Conservation (phyloP, 2,888 invertebrate genomes). For the Oligia strigilis region DNA sequence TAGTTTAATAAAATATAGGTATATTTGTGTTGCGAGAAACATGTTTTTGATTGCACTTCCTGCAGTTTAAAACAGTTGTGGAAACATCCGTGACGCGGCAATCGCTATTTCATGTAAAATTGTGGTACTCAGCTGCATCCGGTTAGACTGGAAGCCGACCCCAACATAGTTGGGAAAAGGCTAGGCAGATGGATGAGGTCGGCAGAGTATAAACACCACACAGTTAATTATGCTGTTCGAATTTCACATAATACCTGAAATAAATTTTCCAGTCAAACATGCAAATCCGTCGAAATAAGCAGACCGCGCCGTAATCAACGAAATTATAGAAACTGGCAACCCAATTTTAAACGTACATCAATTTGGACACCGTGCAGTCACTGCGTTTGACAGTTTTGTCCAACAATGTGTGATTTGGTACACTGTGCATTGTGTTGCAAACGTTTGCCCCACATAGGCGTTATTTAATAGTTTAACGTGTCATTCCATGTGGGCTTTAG, state of each 20-base stretch:
- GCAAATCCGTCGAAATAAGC: constrained; percentile 19
- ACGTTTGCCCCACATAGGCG: neutral
- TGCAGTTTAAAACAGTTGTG: neutral
- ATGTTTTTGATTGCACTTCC: neutral
- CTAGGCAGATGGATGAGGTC: too few relatives aligned
- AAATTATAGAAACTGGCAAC: constrained; percentile 35
- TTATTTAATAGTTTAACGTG: constrained; percentile 32
- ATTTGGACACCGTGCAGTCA: constrained; percentile 20
- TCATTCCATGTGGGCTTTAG: constrained; percentile 13
- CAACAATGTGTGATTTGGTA: constrained; percentile 33
- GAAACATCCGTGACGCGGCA: neutral
- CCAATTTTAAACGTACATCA: constrained; percentile 35
- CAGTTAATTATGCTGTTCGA: neutral
- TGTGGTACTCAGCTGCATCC: too few relatives aligned
- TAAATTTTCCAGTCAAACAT: constrained; percentile 20
- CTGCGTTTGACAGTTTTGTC: constrained; percentile 48
- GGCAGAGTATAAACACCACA: too few relatives aligned
- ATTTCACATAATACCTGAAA: constrained; percentile 14
- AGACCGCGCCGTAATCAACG: constrained; percentile 17
- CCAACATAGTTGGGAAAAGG: too few relatives aligned
- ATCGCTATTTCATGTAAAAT: too few relatives aligned
- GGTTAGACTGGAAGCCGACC: too few relatives aligned
- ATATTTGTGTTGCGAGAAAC: neutral
- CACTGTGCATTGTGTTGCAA: constrained; percentile 40
- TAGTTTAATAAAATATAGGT: neutral